A percentile compares a stretch with the other conserved stretches of the same genome.
Evolutionary conservation across 1,140 invertebrate genomes (phyloP).

Genomic region (Procambarus clarkii): DNA sequence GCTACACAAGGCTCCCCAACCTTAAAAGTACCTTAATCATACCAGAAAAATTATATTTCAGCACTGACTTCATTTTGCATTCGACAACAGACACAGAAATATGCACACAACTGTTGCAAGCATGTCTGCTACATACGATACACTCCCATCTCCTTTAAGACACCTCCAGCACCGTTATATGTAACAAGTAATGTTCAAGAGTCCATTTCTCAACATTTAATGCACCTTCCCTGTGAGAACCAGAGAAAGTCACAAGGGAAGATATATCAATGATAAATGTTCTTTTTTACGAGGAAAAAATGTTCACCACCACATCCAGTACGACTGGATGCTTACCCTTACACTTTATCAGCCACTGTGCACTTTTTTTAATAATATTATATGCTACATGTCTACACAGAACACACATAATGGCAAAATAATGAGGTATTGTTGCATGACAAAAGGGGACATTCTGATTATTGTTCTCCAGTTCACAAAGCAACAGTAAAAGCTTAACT

Average conservation of each 20-base stretch:
- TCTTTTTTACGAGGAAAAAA: constrained; percentile 25
- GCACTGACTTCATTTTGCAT: neutral
- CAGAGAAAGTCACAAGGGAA: constrained; percentile 18
- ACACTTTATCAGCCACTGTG: constrained; percentile 46
- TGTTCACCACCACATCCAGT: constrained; percentile 39
- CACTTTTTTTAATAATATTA: constrained; percentile 38
- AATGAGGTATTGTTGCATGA: constrained; percentile 59
- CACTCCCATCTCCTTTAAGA: constrained; percentile 31
- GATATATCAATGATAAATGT: constrained; percentile 25
- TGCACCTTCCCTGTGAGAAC: constrained; percentile 27
- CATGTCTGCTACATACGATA: neutral
- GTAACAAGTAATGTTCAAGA: constrained; percentile 14
- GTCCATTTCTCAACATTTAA: constrained; percentile 24
- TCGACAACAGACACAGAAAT: neutral
- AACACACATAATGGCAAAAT: constrained; percentile 59
- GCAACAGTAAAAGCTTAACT: constrained; percentile 53
- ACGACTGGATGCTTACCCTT: constrained; percentile 14
- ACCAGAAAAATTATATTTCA: neutral
- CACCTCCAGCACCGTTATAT: constrained; percentile 41
- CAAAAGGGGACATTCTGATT: constrained; percentile 41
- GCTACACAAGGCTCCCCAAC: neutral
- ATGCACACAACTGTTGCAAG: constrained; percentile 10
- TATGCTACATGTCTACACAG: constrained; percentile 54
- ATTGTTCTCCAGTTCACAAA: constrained; percentile 53
- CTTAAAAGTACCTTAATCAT: constrained; percentile 1